phyloP scores from a whole-genome alignment of 2,888 invertebrate species.

The Dastarcus helophoroides region DNA sequence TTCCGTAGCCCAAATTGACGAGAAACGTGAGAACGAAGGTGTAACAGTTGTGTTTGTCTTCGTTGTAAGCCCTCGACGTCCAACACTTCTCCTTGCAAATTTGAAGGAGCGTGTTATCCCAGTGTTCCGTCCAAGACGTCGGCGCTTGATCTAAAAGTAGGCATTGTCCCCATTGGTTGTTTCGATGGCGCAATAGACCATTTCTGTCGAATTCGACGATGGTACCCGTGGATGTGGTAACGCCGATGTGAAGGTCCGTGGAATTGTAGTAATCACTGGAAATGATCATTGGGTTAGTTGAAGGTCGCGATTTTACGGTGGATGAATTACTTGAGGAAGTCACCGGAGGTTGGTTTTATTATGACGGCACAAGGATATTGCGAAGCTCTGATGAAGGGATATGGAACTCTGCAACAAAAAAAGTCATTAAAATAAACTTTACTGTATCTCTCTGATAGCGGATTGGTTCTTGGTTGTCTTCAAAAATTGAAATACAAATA shows the following conservation, averaged over 20 bases:
- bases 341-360: slow-evolving; percentile 77
- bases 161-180: slow-evolving; percentile 54
- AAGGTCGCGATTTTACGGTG: not conserved
- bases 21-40: slow-evolving; percentile 76
- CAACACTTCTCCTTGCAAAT: slow-evolving; percentile 51
- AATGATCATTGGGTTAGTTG: slow-evolving; percentile 17
- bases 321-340: slow-evolving; percentile 68
- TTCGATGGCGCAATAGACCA: slow-evolving; percentile 51
- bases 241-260: slow-evolving; percentile 81
- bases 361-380: slow-evolving; percentile 73
- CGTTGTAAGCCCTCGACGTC: slow-evolving; percentile 60
- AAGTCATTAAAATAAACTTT: slow-evolving; percentile 17
- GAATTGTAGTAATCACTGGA: slow-evolving; percentile 70
- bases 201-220: slow-evolving; percentile 77
- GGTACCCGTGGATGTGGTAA: slow-evolving; percentile 68
- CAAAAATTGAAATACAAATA: too few species aligned
- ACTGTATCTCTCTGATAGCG: not conserved
- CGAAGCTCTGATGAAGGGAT: slow-evolving; percentile 73
- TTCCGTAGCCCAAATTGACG: slow-evolving; percentile 57
- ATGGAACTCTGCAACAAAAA: slow-evolving; percentile 58
- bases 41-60: slow-evolving; percentile 73
- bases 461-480: not conserved
- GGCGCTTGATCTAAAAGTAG: slow-evolving; percentile 56
- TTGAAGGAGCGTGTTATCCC: slow-evolving; percentile 54
- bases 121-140: slow-evolving; percentile 54